Evolutionary conservation across 2,113 vertebrate genomes (phyloP).

Genomic region (Cyprinodon tularosa): DNA sequence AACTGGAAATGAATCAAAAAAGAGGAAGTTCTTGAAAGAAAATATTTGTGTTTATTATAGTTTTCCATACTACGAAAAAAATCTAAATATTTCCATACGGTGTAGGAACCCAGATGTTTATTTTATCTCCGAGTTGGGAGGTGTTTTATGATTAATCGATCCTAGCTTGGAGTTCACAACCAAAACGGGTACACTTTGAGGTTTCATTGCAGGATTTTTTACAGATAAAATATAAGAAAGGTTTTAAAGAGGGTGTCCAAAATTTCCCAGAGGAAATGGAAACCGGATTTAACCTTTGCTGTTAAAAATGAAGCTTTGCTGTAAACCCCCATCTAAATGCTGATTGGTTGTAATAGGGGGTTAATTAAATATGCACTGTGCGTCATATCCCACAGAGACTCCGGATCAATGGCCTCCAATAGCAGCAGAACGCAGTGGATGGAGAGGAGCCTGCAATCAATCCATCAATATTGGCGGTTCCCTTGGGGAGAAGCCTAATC

Average conservation of each 20-base stretch:
- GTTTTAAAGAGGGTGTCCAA: neutral
- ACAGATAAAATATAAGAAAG: neutral
- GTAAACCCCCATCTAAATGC: conserved; percentile 30
- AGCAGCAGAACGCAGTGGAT: conserved; percentile 52
- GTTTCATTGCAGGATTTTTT: neutral
- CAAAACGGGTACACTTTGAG: neutral
- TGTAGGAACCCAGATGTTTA: neutral
- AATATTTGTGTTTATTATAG: neutral
- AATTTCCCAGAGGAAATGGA: conserved; percentile 18
- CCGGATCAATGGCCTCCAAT: conserved; percentile 65
- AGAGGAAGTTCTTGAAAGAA: neutral
- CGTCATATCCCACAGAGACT: conserved; percentile 63
- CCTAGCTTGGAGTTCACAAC: neutral
- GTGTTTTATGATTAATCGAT: neutral
- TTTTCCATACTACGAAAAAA: neutral
- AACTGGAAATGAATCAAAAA: no score
- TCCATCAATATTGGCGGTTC: conserved; percentile 72
- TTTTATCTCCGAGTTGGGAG: neutral
- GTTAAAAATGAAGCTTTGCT: conserved; percentile 26
- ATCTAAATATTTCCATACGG: neutral
- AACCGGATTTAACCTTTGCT: conserved; percentile 35
- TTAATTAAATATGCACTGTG: conserved; percentile 71
- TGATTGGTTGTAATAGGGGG: conserved; percentile 53
- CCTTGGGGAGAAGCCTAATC: conserved; percentile 68
- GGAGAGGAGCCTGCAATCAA: conserved; percentile 73